Evolutionary conservation across 2,113 vertebrate species (phyloP), one percentile per base, ranked within the genome.

Genomic region (Prolemur simus): DNA sequence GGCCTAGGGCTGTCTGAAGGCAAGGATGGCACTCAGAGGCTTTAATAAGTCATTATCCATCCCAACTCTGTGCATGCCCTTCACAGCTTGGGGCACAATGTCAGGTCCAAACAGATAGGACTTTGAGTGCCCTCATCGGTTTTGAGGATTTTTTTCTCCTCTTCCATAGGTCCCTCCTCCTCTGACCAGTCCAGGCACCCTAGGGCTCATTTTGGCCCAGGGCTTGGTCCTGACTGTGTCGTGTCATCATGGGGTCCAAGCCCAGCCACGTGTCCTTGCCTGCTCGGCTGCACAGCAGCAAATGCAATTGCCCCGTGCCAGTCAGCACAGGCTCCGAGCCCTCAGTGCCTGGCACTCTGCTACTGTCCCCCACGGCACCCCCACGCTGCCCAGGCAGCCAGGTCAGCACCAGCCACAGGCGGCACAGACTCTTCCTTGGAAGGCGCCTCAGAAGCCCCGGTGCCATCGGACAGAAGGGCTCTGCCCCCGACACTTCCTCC

Each of bases 221-320:
- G 17, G 56, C 45, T 74, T 39, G 29, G 25, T 71, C 58, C 83
- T 89, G 85, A 37, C 39, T 27, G 4, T n/a, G 84, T 54, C 52
- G 2, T n/a, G 32, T 76, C 47, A 52, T 45, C 17, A 3, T 0
- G 11, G 23, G 87, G 42, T 74, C 64, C 25, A 64, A 60, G 37
- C 42, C 63, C 29, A 8, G 49, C 8, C 17, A 32, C 47, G 11
- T 42, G 63, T 25, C 52, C 32, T n/a, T 17, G 42, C 45, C 64
- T 87, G 52, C 34, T 12, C 25, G 4, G 58, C 58, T 12, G 58
- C 34, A 37, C 64, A 32, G n/a, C 15, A 37, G 32, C 82, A 49
- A 42, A 21, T 7, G 37, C 9, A 8, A 10, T 12, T 6, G 58
- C 20, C 27, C 39, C 1, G 0, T 3, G 12, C 39, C 60, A 42